A percentile compares a stretch with the other conserved stretches of the same genome.
Evolutionary conservation across 2,113 vertebrate genomes (phyloP).

Genomic region (Vicugna pacos): DNA sequence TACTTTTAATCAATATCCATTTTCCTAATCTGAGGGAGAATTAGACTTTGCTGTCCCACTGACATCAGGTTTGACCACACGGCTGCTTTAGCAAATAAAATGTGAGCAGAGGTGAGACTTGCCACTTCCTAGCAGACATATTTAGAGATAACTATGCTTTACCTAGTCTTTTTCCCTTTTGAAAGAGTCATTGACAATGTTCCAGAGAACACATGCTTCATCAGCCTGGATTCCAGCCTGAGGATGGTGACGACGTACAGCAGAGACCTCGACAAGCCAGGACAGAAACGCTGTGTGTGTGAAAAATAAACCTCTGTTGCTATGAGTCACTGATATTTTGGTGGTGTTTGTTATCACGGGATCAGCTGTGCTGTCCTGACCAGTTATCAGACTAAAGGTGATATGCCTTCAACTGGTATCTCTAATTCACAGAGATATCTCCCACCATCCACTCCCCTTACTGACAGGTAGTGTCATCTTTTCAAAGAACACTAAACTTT

Average conservation of each 20-base stretch:
- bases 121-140: not conserved
- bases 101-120: not conserved
- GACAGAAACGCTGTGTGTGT: not conserved
- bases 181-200: not conserved
- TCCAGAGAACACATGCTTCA: not conserved
- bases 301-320: not conserved
- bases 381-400: not conserved
- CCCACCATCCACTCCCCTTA: too few relatives aligned
- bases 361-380: not conserved
- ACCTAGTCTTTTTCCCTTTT: not conserved
- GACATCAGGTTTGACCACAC: not conserved
- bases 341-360: not conserved
- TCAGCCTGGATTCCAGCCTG: not conserved
- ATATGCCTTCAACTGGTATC: fast-evolving
- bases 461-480: not conserved
- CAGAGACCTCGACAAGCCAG: not conserved
- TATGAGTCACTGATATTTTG: not conserved
- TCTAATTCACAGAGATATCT: not conserved
- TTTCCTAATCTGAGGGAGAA: not conserved
- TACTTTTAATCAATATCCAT: not conserved
- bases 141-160: not conserved
- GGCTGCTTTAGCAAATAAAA: not conserved
- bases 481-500: not conserved
- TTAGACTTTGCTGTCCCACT: not conserved
- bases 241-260: not conserved